Conservation (phyloP, 2,888 invertebrate genomes). For the Cyrtodaria siliqua region DNA sequence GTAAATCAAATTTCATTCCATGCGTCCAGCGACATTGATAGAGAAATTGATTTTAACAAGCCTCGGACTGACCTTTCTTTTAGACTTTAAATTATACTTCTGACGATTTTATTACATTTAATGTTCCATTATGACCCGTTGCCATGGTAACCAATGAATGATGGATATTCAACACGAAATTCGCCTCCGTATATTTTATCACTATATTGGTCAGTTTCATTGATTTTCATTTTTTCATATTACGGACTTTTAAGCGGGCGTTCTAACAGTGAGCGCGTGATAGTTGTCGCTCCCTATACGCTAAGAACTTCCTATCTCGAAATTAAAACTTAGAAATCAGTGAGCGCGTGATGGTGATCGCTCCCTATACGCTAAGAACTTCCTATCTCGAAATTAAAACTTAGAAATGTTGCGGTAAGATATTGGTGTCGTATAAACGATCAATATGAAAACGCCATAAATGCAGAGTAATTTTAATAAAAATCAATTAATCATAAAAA, state of each 20-base stretch:
- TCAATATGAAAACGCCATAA: conserved; percentile 8
- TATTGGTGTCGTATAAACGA: background rate
- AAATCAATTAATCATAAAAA: conserved; percentile 14
- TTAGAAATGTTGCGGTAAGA: background rate
- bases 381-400: background rate
- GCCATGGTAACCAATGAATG: conserved; percentile 63
- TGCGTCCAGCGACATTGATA: conserved; percentile 51
- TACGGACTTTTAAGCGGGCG: conserved; percentile 10
- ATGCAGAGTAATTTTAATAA: conserved; percentile 10
- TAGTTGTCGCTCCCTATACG: background rate
- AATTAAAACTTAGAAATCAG: background rate
- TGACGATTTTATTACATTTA: conserved; percentile 71
- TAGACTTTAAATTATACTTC: conserved; percentile 69
- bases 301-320: background rate
- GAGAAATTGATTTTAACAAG: conserved; percentile 66
- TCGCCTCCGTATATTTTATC: conserved; percentile 65
- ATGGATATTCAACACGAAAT: conserved; percentile 69
- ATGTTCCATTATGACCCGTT: conserved; percentile 69
- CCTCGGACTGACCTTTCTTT: conserved; percentile 62
- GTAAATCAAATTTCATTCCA: conserved; percentile 65
- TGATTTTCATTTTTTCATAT: conserved; percentile 61
- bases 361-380: background rate
- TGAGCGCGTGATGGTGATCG: background rate
- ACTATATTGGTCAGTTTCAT: conserved; percentile 66
- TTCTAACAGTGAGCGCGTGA: conserved; percentile 1